Percentiles rank a stretch among this genome's conserved stretches.
phyloP scores from a whole-genome alignment of 2,113 vertebrate genomes.

The Syngnathus scovelli region DNA sequence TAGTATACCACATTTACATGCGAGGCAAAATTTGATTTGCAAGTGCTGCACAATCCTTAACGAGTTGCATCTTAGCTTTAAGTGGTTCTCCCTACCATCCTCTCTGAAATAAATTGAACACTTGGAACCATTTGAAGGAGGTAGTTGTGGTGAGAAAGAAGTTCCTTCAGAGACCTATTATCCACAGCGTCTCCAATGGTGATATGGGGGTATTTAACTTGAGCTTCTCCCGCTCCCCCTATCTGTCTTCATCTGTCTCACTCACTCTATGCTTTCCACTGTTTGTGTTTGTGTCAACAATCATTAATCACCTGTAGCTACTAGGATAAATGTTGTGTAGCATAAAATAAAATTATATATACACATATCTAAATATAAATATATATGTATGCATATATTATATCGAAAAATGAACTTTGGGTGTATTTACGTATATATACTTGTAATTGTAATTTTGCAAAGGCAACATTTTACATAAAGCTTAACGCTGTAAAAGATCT shows the following conservation, averaged over 20 bases:
- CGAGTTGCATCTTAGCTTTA: not conserved
- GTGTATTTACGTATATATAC: too few species aligned
- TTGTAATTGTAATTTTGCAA: too few species aligned
- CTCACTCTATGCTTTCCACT: slow-evolving; percentile 47
- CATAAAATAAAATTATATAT: not conserved
- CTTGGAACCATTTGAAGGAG: slow-evolving; percentile 39
- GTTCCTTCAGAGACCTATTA: slow-evolving; percentile 58
- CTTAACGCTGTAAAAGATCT: not conserved
- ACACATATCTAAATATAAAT: too few species aligned
- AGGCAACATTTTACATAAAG: too few species aligned
- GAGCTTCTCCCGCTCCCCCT: slow-evolving; percentile 50
- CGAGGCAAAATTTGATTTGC: not conserved
- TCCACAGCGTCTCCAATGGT: slow-evolving; percentile 46
- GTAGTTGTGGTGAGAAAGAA: slow-evolving; percentile 42
- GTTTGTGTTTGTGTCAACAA: slow-evolving; percentile 57
- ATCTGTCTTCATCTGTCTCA: slow-evolving; percentile 60
- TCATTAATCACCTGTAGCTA: slow-evolving; percentile 49
- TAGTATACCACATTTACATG: not conserved
- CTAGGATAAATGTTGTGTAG: slow-evolving; percentile 39
- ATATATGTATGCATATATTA: too few species aligned
- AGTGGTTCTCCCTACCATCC: slow-evolving; percentile 7
- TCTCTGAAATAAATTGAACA: slow-evolving; percentile 27
- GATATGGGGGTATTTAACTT: slow-evolving; percentile 54
- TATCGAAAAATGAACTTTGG: too few species aligned
- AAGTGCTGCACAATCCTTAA: not conserved